Evolutionary conservation across 2,888 invertebrate species (phyloP).

Genomic region (Neelides folsomi): DNA sequence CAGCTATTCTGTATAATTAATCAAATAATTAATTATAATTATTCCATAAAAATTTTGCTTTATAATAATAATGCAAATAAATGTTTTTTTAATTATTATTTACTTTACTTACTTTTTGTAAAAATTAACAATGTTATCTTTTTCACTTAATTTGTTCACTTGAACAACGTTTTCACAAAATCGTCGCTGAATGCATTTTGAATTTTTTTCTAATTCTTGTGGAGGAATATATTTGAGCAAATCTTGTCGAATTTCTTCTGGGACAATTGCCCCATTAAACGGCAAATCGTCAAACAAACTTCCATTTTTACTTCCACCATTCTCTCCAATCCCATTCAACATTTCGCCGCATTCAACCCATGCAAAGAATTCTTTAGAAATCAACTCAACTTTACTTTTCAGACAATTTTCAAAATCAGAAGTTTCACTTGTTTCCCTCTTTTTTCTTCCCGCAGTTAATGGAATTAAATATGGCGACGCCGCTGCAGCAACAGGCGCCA

Average conservation of each 20-base stretch:
- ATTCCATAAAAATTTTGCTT: no score
- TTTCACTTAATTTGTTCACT: constrained; percentile 6
- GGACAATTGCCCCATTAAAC: constrained; percentile 21
- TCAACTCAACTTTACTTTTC: no score
- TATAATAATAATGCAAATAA: no score
- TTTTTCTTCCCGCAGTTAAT: constrained; percentile 9
- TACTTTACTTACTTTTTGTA: not conserved
- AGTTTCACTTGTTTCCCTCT: not conserved
- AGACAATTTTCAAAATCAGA: constrained; percentile 1
- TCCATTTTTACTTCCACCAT: not conserved
- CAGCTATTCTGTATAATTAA: no score
- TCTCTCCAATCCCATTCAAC: not conserved
- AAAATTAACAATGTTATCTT: not conserved
- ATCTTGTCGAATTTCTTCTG: constrained; percentile 17
- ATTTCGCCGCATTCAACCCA: constrained; percentile 1
- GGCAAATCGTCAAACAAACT: constrained; percentile 19
- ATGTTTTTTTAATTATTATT: no score
- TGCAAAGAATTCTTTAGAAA: not conserved
- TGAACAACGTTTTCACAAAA: constrained; percentile 24
- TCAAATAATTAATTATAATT: no score
- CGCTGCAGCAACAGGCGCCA: constrained; percentile 11
- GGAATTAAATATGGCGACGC: constrained; percentile 11
- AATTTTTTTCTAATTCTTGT: constrained; percentile 19
- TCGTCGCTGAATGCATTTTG: constrained; percentile 29
- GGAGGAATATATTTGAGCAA: constrained; percentile 20